A percentile compares a stretch with the other conserved stretches of the same genome.
Conservation (phyloP, 2,113 vertebrate species). For the Ceyx melanurus region DNA sequence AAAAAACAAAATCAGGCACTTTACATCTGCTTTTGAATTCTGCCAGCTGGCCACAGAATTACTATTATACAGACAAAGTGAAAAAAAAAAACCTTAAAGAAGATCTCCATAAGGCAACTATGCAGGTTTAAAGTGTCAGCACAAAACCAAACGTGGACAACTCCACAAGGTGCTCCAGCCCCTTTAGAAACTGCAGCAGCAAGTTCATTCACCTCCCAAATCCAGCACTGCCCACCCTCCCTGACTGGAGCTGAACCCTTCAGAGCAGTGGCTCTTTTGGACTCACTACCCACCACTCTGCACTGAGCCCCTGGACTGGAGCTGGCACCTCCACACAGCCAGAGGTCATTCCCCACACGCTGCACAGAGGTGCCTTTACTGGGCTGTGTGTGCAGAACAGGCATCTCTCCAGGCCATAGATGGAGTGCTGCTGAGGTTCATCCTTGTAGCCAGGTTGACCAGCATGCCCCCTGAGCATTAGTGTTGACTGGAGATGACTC, state of each 20-base stretch:
- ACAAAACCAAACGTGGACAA: not conserved
- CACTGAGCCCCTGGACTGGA: not conserved
- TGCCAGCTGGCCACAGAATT: not conserved
- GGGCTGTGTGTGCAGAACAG: constrained; percentile 49
- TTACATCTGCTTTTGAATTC: not conserved
- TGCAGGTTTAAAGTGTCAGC: not conserved
- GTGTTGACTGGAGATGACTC: not conserved
- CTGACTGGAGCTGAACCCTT: not conserved
- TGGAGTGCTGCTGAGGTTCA: constrained; percentile 55
- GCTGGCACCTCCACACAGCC: constrained; percentile 49
- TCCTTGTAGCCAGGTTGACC: constrained; percentile 40
- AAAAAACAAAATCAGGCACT: not conserved
- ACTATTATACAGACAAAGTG: not conserved
- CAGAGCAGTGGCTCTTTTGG: not conserved
- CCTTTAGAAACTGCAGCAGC: not conserved
- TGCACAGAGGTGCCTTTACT: not conserved
- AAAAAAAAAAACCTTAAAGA: not conserved
- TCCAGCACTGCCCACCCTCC: not conserved
- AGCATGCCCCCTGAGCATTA: not conserved
- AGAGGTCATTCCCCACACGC: constrained; percentile 26
- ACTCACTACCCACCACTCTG: not conserved
- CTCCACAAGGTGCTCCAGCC: not conserved
- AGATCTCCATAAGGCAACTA: not conserved
- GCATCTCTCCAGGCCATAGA: constrained; percentile 62
- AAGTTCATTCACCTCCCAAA: not conserved